Evolutionary conservation across 2,888 invertebrate genomes (phyloP).

Genomic region (Toxonevra muliebris): DNA sequence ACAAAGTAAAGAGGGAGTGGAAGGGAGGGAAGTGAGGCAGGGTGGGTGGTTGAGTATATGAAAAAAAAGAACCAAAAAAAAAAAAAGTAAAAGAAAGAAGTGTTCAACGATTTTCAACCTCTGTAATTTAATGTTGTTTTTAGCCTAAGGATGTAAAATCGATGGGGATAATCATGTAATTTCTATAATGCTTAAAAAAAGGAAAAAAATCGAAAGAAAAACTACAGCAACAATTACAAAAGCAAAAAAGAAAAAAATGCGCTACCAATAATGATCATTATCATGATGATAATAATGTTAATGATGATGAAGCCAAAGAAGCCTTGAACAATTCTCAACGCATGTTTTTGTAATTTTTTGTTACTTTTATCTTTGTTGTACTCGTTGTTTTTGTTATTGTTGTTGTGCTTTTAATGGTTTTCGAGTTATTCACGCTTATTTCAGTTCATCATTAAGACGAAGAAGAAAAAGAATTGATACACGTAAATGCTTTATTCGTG

Average conservation of each 20-base stretch:
- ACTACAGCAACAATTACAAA: constrained; percentile 29
- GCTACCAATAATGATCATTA: too few species aligned
- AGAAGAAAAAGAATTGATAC: constrained; percentile 19
- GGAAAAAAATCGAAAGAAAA: constrained; percentile 32
- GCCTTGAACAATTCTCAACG: constrained; percentile 37
- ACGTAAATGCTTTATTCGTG: constrained; percentile 40
- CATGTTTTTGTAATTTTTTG: constrained; percentile 36
- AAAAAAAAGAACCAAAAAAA: background rate
- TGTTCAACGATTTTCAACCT: constrained; percentile 2
- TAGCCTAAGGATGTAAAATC: constrained; percentile 42
- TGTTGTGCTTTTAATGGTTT: constrained; percentile 14
- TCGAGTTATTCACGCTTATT: constrained; percentile 36
- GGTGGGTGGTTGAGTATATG: background rate
- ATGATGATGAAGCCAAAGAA: background rate
- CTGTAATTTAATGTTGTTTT: constrained; percentile 25
- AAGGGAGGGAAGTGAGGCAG: too few species aligned
- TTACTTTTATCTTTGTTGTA: constrained; percentile 2
- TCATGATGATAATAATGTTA: too few species aligned
- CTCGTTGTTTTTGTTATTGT: constrained; percentile 6
- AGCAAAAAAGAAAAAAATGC: background rate
- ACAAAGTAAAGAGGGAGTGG: too few species aligned
- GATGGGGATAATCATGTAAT: constrained; percentile 47
- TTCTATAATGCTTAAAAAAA: constrained; percentile 42
- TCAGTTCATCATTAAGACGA: constrained; percentile 18
- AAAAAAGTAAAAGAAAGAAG: constrained; percentile 3